Conservation (phyloP, 23 tunicate genomes). For the Halocynthia aurantium region DNA sequence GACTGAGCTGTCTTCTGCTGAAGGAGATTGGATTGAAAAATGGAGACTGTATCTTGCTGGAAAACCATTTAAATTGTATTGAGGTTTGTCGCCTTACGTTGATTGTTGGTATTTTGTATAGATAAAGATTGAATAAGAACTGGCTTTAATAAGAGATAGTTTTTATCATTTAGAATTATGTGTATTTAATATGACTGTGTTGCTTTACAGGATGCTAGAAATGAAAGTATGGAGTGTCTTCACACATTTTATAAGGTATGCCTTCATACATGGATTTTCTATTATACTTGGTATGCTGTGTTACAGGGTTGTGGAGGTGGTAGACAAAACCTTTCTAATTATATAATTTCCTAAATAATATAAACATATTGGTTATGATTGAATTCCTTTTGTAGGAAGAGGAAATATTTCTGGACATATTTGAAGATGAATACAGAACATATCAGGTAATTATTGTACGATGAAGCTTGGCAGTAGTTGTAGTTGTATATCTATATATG, state of each 20-base stretch:
- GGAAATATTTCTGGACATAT: conserved; percentile 93
- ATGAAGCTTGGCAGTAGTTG: too few relatives aligned
- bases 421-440: conserved; percentile 94
- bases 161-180: too few relatives aligned
- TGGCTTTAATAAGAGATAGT: too few relatives aligned
- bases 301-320: too few relatives aligned
- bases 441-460: conserved; percentile 29
- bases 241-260: conserved; percentile 64
- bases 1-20: conserved; percentile 40
- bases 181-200: not conserved
- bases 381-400: conserved; percentile 53
- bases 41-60: conserved; percentile 50
- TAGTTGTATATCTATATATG: too few relatives aligned
- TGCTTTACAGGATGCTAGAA: conserved; percentile 10
- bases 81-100: conserved; percentile 33
- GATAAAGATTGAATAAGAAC: too few relatives aligned
- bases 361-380: not conserved
- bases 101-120: too few relatives aligned
- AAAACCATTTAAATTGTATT: conserved; percentile 51
- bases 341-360: not conserved
- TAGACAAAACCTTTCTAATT: not conserved
- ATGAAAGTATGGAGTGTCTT: conserved; percentile 57
- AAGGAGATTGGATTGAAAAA: conserved; percentile 63
- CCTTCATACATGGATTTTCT: not conserved
- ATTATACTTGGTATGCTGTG: not conserved